phyloP scores from a whole-genome alignment of 1,140 invertebrate species.

The Tetranychus cinnabarinus region DNA sequence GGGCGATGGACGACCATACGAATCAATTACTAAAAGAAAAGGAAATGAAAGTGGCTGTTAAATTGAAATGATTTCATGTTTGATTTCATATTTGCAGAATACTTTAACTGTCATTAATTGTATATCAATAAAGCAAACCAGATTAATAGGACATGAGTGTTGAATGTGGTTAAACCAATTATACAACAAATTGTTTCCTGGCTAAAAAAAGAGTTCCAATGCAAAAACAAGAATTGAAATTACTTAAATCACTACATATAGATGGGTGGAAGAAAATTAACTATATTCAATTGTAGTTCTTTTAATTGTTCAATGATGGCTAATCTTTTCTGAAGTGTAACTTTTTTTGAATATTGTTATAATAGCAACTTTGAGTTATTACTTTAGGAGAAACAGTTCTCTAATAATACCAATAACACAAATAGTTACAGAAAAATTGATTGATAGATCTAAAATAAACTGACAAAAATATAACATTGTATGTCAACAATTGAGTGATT shows the following conservation, averaged over 20 bases:
- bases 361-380: too few relatives aligned
- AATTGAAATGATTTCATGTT: neutral
- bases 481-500: neutral
- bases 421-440: neutral
- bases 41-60: neutral
- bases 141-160: neutral
- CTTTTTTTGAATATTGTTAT: too few relatives aligned
- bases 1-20: constrained; percentile 11
- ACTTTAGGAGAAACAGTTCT: neutral
- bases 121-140: neutral
- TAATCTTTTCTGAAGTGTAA: too few relatives aligned
- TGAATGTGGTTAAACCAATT: neutral
- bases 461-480: neutral
- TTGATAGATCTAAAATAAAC: neutral
- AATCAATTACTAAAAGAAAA: constrained; percentile 13
- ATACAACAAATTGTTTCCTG: neutral
- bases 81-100: neutral
- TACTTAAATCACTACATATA: too few relatives aligned
- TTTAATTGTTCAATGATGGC: too few relatives aligned
- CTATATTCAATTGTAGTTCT: too few relatives aligned
- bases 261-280: too few relatives aligned
- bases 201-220: too few relatives aligned
- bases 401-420: neutral
- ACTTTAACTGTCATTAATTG: neutral
- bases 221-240: too few relatives aligned